Percentiles rank a stretch among this genome's conserved stretches.
Evolutionary conservation across 2,888 invertebrate genomes (phyloP).

Genomic region (Miltochrista miniata): DNA sequence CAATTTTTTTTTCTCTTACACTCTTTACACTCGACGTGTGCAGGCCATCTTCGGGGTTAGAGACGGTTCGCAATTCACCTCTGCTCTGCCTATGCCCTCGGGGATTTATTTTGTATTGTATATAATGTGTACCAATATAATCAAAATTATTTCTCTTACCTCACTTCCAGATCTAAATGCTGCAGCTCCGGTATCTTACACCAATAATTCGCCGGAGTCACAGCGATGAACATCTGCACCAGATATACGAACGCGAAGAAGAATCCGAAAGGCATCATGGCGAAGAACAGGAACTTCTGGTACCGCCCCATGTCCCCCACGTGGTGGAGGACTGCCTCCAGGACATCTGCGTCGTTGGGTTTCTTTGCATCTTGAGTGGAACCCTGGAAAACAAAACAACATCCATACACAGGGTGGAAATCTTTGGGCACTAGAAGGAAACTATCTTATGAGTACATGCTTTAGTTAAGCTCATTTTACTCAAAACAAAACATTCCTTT

Average conservation of each 20-base stretch:
- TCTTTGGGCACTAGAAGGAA: too few relatives aligned
- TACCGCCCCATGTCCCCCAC: conserved; percentile 70
- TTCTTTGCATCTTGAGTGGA: conserved; percentile 18
- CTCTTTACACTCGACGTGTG: too few relatives aligned
- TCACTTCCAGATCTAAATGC: conserved; percentile 54
- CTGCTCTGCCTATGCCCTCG: too few relatives aligned
- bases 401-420: too few relatives aligned
- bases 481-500: too few relatives aligned
- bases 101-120: too few relatives aligned
- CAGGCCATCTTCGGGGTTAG: too few relatives aligned
- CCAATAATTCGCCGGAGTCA: conserved; percentile 70
- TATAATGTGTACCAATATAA: too few relatives aligned
- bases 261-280: conserved; percentile 69
- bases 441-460: too few relatives aligned
- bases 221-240: conserved; percentile 73
- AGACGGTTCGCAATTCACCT: too few relatives aligned
- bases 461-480: too few relatives aligned
- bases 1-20: too few relatives aligned
- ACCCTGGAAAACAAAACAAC: conserved; percentile 12
- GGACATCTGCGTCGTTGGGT: conserved; percentile 41
- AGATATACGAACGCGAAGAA: conserved; percentile 72
- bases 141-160: conserved; percentile 38
- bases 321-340: conserved; percentile 64
- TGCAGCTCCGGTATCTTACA: conserved; percentile 65
- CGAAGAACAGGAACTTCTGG: conserved; percentile 64